Percentiles rank a stretch among this genome's conserved stretches.
Conservation (phyloP, 37 sponge, comb jelly and placozoan genomes). For the Halisarca cf. caerulea region DNA sequence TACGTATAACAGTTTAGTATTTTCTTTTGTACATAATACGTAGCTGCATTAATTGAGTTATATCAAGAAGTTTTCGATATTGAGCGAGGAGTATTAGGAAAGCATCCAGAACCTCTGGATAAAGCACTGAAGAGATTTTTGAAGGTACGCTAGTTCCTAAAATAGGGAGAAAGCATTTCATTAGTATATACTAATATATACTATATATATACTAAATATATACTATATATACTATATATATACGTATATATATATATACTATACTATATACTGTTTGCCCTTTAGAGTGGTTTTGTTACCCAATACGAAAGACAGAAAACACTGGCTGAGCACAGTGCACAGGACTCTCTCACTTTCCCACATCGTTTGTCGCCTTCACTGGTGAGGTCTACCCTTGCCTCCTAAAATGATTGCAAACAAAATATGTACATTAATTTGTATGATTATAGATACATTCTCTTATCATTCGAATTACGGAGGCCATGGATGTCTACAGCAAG, state of each 20-base stretch:
- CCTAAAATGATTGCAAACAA: too few species aligned
- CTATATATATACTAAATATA: not conserved
- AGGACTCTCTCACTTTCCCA: conserved; percentile 22
- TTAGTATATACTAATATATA: not conserved
- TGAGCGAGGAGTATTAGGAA: conserved; percentile 64
- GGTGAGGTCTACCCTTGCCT: conserved; percentile 17
- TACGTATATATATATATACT: conserved; percentile 3
- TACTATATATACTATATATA: not conserved
- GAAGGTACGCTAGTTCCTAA: too few species aligned
- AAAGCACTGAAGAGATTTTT: conserved; percentile 74
- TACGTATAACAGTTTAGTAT: not conserved
- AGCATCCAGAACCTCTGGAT: conserved; percentile 59
- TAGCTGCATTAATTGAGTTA: conserved; percentile 70
- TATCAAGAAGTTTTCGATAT: conserved; percentile 68
- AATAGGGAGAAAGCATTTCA: too few species aligned
- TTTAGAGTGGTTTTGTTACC: conserved; percentile 59
- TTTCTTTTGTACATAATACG: not conserved
- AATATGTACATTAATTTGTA: too few species aligned
- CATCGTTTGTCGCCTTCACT: conserved; percentile 54
- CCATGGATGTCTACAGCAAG: conserved; percentile 57
- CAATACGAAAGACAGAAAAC: conserved; percentile 71
- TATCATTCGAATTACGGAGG: conserved; percentile 54
- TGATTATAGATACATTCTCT: conserved; percentile 74
- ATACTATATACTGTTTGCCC: not conserved
- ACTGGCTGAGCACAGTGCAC: conserved; percentile 57